Percentiles rank a stretch among this genome's conserved stretches.
Evolutionary conservation across 1,140 invertebrate species (phyloP).

Genomic region (Zaprionus ghesquierei): DNA sequence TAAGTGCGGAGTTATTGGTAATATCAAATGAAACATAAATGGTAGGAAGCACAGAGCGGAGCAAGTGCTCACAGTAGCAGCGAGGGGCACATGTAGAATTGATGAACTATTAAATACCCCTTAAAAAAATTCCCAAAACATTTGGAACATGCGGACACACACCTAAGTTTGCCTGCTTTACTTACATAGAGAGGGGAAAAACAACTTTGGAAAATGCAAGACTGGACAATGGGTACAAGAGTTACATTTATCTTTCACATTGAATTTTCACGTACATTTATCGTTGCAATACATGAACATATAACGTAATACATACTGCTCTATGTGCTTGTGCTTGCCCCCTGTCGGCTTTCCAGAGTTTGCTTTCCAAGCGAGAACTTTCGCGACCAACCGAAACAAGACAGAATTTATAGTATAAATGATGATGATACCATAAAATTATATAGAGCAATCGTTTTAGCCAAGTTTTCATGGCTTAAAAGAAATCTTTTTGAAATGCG

Average conservation of each 20-base stretch:
- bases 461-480: no score
- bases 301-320: neutral
- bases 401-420: neutral
- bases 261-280: neutral
- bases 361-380: neutral
- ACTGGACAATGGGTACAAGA: neutral
- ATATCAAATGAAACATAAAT: neutral
- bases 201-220: slow-evolving; percentile 1
- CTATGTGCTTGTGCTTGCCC: neutral
- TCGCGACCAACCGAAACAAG: neutral
- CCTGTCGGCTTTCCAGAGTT: neutral
- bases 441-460: no score
- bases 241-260: neutral
- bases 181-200: neutral
- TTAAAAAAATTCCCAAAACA: neutral
- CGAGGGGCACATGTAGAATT: neutral
- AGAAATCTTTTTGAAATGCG: no score
- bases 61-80: neutral
- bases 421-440: no score
- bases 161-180: neutral
- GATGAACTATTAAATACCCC: neutral
- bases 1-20: neutral
- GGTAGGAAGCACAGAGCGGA: neutral
- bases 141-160: neutral
- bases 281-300: neutral